Evolutionary conservation across 2,113 vertebrate genomes (phyloP).

Genomic region (Rana temporaria): DNA sequence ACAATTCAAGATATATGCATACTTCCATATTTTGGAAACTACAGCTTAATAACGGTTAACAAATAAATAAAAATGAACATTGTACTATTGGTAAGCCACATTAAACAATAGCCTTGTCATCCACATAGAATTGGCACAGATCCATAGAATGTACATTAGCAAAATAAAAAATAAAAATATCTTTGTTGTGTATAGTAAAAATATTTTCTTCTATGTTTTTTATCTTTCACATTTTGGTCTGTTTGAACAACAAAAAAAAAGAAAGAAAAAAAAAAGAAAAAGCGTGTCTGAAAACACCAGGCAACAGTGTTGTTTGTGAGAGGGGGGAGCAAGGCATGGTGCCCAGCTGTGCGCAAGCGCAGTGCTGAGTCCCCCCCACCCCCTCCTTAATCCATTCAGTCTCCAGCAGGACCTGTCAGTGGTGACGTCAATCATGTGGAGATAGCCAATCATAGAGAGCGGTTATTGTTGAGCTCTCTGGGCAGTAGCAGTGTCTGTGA

Average conservation of each 20-base stretch:
- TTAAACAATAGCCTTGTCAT: too few relatives aligned
- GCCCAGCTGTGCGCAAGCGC: slow-evolving; percentile 79
- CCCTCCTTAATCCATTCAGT: slow-evolving; percentile 78
- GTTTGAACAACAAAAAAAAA: slow-evolving; percentile 31
- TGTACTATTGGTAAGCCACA: too few relatives aligned
- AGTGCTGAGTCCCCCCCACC: slow-evolving; percentile 51
- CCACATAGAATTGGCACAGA: too few relatives aligned
- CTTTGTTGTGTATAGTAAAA: neutral
- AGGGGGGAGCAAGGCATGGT: slow-evolving; percentile 32
- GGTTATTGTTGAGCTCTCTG: slow-evolving; percentile 88
- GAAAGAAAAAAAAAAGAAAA: neutral
- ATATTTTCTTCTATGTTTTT: neutral
- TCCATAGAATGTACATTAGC: too few relatives aligned
- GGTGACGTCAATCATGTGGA: slow-evolving; percentile 85
- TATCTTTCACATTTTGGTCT: neutral
- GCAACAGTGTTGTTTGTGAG: neutral
- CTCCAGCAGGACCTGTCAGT: slow-evolving; percentile 84
- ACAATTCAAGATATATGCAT: too few relatives aligned
- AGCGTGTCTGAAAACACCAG: slow-evolving; percentile 8
- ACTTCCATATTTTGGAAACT: too few relatives aligned
- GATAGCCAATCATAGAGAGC: slow-evolving; percentile 83
- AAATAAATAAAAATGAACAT: too few relatives aligned
- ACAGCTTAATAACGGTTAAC: too few relatives aligned
- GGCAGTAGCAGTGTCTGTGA: slow-evolving; percentile 81
- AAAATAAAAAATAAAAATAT: too few relatives aligned